Percentiles rank a stretch among this genome's conserved stretches.
Conservation (phyloP, 2,113 vertebrate genomes). For the Psittacus erithacus region DNA sequence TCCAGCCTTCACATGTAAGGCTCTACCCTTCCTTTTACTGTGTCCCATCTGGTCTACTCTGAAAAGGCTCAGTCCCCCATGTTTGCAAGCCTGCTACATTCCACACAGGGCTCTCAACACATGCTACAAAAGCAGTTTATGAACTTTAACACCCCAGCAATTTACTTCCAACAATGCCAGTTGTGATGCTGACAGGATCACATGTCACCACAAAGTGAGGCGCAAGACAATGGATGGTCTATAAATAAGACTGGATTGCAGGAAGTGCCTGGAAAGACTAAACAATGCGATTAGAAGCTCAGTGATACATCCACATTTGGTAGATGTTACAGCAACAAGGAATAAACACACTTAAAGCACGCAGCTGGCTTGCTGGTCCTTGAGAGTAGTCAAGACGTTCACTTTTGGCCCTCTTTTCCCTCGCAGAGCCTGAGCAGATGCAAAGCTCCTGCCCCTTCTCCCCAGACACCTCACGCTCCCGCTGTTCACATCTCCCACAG, state of each 20-base stretch:
- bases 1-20: neutral
- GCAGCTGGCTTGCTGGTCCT: neutral
- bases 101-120: neutral
- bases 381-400: neutral
- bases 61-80: neutral
- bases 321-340: neutral
- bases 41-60: neutral
- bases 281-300: neutral
- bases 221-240: neutral
- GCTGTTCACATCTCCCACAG: neutral
- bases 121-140: neutral
- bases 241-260: conserved; percentile 29
- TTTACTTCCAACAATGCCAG: neutral
- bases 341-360: neutral
- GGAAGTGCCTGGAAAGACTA: conserved; percentile 6
- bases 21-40: neutral
- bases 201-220: neutral
- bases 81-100: neutral
- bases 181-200: neutral
- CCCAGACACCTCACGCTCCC: accelerated
- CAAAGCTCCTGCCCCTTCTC: neutral
- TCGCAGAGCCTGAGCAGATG: accelerated
- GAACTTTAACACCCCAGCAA: neutral
- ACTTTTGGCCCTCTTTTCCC: neutral
- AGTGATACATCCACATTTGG: neutral